Conservation (phyloP, 2,888 invertebrate species). For the Halictus ligatus region DNA sequence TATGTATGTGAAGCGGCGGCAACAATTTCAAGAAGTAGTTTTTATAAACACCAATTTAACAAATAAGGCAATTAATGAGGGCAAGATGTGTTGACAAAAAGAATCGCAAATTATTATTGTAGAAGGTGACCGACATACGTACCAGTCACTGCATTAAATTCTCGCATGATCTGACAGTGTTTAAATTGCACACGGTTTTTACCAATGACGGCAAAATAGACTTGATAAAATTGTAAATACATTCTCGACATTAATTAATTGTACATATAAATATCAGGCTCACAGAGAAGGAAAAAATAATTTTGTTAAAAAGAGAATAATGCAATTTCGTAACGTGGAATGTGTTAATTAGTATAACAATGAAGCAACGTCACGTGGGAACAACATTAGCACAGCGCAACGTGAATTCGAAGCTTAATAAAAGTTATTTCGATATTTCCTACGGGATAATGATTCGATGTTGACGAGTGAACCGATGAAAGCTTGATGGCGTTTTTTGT, state of each 20-base stretch:
- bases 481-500: conserved; percentile 24
- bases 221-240: no score
- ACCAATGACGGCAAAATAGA: no score
- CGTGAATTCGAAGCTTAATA: conserved; percentile 3
- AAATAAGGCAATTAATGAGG: background rate
- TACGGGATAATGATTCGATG: conserved; percentile 29
- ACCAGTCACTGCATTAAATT: background rate
- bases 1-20: background rate
- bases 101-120: background rate
- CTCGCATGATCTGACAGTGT: background rate
- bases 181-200: background rate
- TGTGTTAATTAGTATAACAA: background rate
- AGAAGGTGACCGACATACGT: no score
- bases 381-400: background rate
- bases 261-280: no score
- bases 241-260: no score
- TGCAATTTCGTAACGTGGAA: background rate
- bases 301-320: background rate
- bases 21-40: background rate
- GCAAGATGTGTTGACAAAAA: background rate
- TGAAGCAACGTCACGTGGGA: background rate
- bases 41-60: background rate
- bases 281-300: background rate
- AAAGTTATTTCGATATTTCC: conserved; percentile 15
- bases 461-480: conserved; percentile 16